Evolutionary conservation across 2,797 vertebrate species (phyloP).

Genomic region (Pantherophis alleghaniensis): DNA sequence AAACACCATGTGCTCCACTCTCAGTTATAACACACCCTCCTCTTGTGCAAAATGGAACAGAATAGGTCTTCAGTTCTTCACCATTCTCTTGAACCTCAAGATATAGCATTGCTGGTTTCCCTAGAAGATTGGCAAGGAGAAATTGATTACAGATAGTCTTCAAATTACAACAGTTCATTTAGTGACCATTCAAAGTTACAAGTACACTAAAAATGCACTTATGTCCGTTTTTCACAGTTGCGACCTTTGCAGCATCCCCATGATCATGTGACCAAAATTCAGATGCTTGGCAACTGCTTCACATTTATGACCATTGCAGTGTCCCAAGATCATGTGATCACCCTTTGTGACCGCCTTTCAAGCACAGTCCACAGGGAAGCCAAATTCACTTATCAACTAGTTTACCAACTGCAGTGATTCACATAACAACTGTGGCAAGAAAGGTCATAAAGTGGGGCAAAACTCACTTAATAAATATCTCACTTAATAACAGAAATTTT

Average conservation of each 20-base stretch:
- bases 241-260: neutral
- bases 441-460: neutral
- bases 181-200: neutral
- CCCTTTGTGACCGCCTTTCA: neutral
- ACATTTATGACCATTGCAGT: neutral
- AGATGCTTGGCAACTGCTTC: neutral
- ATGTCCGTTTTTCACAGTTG: neutral
- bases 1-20: neutral
- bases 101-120: neutral
- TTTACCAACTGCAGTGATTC: neutral
- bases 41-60: neutral
- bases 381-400: neutral
- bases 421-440: neutral
- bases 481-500: neutral
- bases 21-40: neutral
- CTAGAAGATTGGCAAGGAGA: neutral
- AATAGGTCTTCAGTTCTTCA: neutral
- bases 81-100: neutral
- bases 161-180: neutral
- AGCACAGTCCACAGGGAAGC: neutral
- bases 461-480: neutral
- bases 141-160: neutral
- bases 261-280: neutral
- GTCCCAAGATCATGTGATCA: neutral
- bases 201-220: neutral